A percentile compares a stretch with the other conserved stretches of the same genome.
Evolutionary conservation across 2,113 vertebrate genomes (phyloP).

Genomic region (Myanophis thanlyinensis): DNA sequence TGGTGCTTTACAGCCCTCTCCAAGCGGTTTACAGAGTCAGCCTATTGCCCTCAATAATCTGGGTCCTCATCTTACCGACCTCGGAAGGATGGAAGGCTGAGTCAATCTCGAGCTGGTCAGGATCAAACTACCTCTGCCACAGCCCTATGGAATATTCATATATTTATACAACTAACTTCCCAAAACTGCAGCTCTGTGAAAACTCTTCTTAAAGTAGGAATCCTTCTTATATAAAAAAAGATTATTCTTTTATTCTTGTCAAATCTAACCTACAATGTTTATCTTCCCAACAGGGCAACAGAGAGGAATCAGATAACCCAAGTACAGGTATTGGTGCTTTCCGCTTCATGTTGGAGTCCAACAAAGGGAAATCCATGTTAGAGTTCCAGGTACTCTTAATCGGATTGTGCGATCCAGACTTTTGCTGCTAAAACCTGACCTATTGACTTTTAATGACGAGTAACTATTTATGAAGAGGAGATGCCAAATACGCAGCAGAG

Average conservation of each 20-base stretch:
- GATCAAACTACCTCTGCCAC: not conserved
- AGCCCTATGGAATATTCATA: not conserved
- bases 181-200: not conserved
- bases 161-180: not conserved
- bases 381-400: conserved; percentile 88
- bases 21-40: too few relatives aligned
- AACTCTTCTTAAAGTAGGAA: not conserved
- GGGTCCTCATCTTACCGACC: too few relatives aligned
- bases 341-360: conserved; percentile 98
- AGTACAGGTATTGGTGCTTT: conserved; percentile 96
- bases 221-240: too few relatives aligned
- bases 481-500: not conserved
- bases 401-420: not conserved
- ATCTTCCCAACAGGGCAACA: conserved; percentile 80
- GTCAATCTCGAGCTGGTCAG: too few relatives aligned
- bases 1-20: too few relatives aligned
- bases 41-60: too few relatives aligned
- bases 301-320: conserved; percentile 93
- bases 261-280: not conserved
- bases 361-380: conserved; percentile 98
- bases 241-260: not conserved
- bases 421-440: not conserved
- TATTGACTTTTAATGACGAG: accelerated
- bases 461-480: not conserved
- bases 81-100: too few relatives aligned